Base-by-base conservation (phyloP, 2,797 vertebrate genomes). In the Furcifer pardalis region DNA sequence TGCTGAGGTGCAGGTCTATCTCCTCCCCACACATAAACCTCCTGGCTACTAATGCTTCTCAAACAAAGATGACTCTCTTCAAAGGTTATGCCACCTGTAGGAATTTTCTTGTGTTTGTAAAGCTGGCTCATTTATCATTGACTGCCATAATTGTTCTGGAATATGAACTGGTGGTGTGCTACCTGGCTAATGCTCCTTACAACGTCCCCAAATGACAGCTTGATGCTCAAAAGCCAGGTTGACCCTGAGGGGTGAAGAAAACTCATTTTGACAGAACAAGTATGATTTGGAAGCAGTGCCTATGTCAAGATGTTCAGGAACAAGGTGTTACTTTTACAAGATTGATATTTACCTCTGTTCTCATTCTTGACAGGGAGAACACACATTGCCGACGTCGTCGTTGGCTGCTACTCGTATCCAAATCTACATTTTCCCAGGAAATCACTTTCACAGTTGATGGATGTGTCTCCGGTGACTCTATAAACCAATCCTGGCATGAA, bases 71-170 rank as follows among this genome's bases (percentile, higher is more conserved):
- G 73, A 79, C 81, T 71, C 69, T 75, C 44, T 65, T 78, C 80
- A 90, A 93, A 94, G 92, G 91, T 93, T 92, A 91, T 77, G 85
- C 91, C 92, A 92, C 94, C 93, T 92, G 87, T 89, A 88, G 91
- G 89, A 91, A 92, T 90, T 91, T 92, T 93, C 86, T 90, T 72
- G 90, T 89, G 90, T 84, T 74, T 86, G 78, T n/a, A 8, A 88
- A 89, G 85, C 84, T 63, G 90, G 79, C 88, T 94, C 92, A 79
- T 94, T 90, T 91, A 91, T 93, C 94, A 90, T 86, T 0, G 92
- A 84, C 42, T 17, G 19, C 87, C 82, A 86, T 85, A 89, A 92
- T 88, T 87, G 25, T 84, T 79, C 7, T 37, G 92, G 94, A 93
- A 95, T 94, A 94, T 86, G 92, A 89, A 79, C 56, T 30, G 7